Conservation (phyloP, 2,797 vertebrate genomes). For the Phoeniculus purpureus region DNA sequence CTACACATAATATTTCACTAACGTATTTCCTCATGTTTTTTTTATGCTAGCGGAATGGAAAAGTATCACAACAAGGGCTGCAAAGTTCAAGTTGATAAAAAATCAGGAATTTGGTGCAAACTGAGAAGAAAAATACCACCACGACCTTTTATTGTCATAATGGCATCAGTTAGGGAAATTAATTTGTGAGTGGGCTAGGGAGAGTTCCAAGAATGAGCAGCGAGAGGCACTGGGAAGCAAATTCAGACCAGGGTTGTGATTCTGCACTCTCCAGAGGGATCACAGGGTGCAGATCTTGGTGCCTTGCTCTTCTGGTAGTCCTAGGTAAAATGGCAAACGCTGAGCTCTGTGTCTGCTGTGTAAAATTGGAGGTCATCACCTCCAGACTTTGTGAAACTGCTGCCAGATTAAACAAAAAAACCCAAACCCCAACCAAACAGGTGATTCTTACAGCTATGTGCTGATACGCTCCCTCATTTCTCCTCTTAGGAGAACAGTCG, state of each 20-base stretch:
- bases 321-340: not conserved
- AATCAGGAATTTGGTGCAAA: not conserved
- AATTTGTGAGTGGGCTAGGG: not conserved
- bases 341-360: not conserved
- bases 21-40: not conserved
- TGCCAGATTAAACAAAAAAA: not conserved
- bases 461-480: not conserved
- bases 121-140: not conserved
- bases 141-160: not conserved
- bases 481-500: not conserved
- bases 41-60: not conserved
- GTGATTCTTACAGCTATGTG: not conserved
- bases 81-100: not conserved
- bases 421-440: accelerated
- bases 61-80: not conserved
- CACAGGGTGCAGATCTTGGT: not conserved
- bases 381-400: not conserved
- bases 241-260: not conserved
- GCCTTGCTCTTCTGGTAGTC: not conserved
- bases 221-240: not conserved
- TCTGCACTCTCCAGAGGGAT: not conserved
- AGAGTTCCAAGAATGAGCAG: not conserved
- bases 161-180: not conserved
- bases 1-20: not conserved
- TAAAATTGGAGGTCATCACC: not conserved